Evolutionary conservation across 2,888 invertebrate species (phyloP).

Genomic region (Drosophila monieri): DNA sequence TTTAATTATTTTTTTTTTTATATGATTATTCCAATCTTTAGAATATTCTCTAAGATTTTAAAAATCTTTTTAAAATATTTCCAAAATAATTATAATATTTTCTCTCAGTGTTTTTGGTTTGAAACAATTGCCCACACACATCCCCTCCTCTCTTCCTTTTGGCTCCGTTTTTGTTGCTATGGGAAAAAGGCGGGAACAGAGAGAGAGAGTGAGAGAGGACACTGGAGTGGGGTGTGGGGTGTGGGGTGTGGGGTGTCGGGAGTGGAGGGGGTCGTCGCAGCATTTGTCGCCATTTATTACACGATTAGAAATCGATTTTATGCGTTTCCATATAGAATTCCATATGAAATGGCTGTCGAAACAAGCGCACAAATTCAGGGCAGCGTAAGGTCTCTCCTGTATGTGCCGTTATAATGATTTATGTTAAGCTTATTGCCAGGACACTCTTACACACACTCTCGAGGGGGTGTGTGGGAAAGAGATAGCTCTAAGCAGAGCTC

Average conservation of each 20-base stretch:
- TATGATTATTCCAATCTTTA: not conserved
- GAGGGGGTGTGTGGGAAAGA: constrained; percentile 34
- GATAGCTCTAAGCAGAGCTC: constrained; percentile 16
- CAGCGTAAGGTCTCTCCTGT: constrained; percentile 32
- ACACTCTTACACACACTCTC: constrained; percentile 23
- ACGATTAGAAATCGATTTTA: constrained; percentile 77
- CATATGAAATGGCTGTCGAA: constrained; percentile 65
- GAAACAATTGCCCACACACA: constrained; percentile 60
- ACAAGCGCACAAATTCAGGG: constrained; percentile 33
- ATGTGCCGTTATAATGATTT: constrained; percentile 69
- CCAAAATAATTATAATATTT: not conserved
- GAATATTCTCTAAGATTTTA: too few relatives aligned
- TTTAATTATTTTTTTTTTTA: not conserved
- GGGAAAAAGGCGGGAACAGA: constrained; percentile 3
- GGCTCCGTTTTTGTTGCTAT: constrained; percentile 37
- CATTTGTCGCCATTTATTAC: constrained; percentile 77
- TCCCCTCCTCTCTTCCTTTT: constrained; percentile 13
- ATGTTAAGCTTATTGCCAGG: constrained; percentile 65
- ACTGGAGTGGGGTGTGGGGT: not conserved
- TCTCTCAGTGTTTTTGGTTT: constrained; percentile 29
- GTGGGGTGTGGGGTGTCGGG: not conserved
- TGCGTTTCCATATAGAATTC: constrained; percentile 61
- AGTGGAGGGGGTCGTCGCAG: constrained; percentile 45
- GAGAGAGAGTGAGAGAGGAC: constrained; percentile 3
- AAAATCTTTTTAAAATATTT: too few relatives aligned